Evolutionary conservation across 92 coral and sea anemone genomes (phyloP), one percentile per base, ranked within the genome.

Genomic region (Zoanthus sansibaricus): DNA sequence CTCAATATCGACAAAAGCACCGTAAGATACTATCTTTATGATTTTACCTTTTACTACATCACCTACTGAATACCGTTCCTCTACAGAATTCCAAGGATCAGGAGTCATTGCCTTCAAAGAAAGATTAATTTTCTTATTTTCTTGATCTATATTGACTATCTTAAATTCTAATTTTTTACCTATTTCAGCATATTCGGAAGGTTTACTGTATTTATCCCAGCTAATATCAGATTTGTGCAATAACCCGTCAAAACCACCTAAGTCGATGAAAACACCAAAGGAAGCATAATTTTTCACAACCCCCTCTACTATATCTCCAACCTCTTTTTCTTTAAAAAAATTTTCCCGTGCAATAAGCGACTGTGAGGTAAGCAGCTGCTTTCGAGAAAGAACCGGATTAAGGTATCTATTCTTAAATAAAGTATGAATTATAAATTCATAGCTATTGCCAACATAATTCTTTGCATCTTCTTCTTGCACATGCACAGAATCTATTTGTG

Each of bases 1-100:
- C n/a, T 64, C 71, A 21, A 64, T 16, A 17, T 64, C 71, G 18
- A 64, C 71, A 21, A 64, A 64, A 64, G 71, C 71, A 21, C 71
- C 71, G 18, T 64, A 64, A 7, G 20, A 17, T 17, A 64, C 71
- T 21, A 64, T 17, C 25, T 21, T 64, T 21, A 64, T 21, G 5
- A 64, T 21, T 5, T 64, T 64, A 21, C 71, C 71, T 1, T 17
- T 21, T 17, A 64, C 71, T 21, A 17, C 25, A 30, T 16, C 71
- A 21, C 71, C 71, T 17, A 7, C 71, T 21, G 71, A 21, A 21
- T 64, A 64, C 5, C 32, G 20, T 21, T 64, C 32, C 25, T 64
- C 71, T 17, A 64, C 5, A 21, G 32, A 21, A 15, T 17, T 7
- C 71, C 71, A 64, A 64, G 71, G 71, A 16, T 64, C 71, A 4